phyloP scores from a whole-genome alignment of 2,888 invertebrate genomes.

The Dynastes hyllus region DNA sequence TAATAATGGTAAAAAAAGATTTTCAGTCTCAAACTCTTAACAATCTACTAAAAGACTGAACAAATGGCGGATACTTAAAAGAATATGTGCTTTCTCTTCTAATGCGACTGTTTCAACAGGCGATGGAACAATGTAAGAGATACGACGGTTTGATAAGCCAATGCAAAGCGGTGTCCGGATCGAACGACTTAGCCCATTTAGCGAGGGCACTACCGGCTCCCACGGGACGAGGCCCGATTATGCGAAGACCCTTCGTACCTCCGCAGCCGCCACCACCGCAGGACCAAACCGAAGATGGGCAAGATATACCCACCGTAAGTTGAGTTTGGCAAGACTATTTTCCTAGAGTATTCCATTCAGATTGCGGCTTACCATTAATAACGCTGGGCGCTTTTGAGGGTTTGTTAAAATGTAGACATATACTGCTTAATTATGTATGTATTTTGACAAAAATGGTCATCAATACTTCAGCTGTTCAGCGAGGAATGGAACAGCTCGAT shows the following conservation, averaged over 20 bases:
- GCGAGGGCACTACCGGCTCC: constrained; percentile 80
- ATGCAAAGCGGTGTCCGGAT: constrained; percentile 83
- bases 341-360: background rate
- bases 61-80: too few species aligned
- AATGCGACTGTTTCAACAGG: constrained; percentile 71
- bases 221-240: constrained; percentile 71
- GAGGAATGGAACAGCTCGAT: too few species aligned
- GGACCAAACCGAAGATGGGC: constrained; percentile 70
- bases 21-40: too few species aligned
- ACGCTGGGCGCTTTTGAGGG: background rate
- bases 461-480: too few species aligned
- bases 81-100: too few species aligned
- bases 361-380: constrained; percentile 1
- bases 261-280: constrained; percentile 77
- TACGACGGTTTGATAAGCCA: constrained; percentile 87
- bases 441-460: too few species aligned
- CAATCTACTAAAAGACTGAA: too few species aligned
- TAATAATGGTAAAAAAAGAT: too few species aligned
- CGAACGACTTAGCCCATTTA: constrained; percentile 84
- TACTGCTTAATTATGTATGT: too few species aligned
- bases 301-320: constrained; percentile 72
- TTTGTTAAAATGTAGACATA: too few species aligned
- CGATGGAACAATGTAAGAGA: constrained; percentile 86
- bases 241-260: constrained; percentile 76
- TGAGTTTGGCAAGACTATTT: background rate